phyloP scores from a whole-genome alignment of 2,888 invertebrate species.

The Diarsia dahlii region DNA sequence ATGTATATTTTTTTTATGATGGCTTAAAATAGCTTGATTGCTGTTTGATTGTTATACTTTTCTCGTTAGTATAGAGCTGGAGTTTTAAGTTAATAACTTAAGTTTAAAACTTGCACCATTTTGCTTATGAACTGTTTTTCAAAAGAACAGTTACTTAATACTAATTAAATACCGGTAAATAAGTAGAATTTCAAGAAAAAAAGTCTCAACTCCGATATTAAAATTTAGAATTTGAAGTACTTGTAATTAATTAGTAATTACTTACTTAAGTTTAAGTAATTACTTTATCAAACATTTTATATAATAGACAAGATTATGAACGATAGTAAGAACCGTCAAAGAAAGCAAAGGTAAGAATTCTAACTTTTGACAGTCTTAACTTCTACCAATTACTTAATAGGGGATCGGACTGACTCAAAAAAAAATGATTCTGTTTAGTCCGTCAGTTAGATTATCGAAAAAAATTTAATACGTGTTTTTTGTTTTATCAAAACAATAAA shows the following conservation, averaged over 20 bases:
- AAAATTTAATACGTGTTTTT: no score
- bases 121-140: neutral
- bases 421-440: no score
- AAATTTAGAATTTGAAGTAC: neutral
- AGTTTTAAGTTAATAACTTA: neutral
- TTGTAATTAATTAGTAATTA: neutral
- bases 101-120: constrained; percentile 1
- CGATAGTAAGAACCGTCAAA: neutral
- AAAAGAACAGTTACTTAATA: neutral
- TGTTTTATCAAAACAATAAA: no score
- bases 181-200: neutral
- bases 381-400: neutral
- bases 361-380: neutral
- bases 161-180: neutral
- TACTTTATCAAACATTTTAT: neutral
- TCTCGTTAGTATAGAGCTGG: neutral
- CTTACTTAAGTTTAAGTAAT: neutral
- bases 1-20: constrained; percentile 18
- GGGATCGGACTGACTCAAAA: no score
- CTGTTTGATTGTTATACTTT: constrained; percentile 34
- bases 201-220: neutral
- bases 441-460: no score
- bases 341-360: neutral
- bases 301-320: neutral
- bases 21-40: constrained; percentile 19